Base-by-base conservation (phyloP, 2,797 vertebrate species). In the Microctenopoma lineatum region DNA sequence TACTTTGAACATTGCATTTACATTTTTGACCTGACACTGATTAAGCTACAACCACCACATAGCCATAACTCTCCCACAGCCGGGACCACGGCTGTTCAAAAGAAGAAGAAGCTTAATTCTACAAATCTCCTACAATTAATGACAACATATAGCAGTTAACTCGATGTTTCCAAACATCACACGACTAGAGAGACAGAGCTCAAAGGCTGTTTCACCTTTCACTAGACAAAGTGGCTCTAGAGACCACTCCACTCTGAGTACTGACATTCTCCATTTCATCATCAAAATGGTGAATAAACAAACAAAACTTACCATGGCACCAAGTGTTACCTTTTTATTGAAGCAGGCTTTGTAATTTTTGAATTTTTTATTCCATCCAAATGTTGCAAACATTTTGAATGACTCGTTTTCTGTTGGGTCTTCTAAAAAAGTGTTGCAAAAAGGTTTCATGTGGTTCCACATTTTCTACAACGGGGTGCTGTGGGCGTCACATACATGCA, bases 171-270 rank as follows among this genome's bases (percentile, higher is more conserved):
- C 4, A 21, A 70, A 44, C 16, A 55, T 46, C 14, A 8, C 26
- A 25, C 27, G 38, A 12, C 42, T 65, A 66, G 2, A 10, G 34
- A 64, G 48, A 69, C 32, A 13, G 18, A 66, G 56, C 21, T 8
- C 21, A 7, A 45, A 64, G 4, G 18, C 70, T 84, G 77, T 83
- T 88, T 86, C 70, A 81, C 85, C 48, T 79, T 59, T 59, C 26
- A 55, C 48, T 26, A 38, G 56, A 58, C 55, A 14, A 27, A 48
- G 51, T 12, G 48, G 48, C 50, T 15, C 27, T 52, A 68, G 21
- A 21, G 21, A 21, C 21, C 2, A 21, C 70, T 75, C 66, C 27
- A 29, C 66, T 70, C 66, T 48, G 36, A 15, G 47, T 9, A 1
- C 29, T 53, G 65, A 77, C 51, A 70, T 29, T 9, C 55, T 3